phyloP scores from a whole-genome alignment of 2,888 invertebrate species.

The Agonum fuliginosum region DNA sequence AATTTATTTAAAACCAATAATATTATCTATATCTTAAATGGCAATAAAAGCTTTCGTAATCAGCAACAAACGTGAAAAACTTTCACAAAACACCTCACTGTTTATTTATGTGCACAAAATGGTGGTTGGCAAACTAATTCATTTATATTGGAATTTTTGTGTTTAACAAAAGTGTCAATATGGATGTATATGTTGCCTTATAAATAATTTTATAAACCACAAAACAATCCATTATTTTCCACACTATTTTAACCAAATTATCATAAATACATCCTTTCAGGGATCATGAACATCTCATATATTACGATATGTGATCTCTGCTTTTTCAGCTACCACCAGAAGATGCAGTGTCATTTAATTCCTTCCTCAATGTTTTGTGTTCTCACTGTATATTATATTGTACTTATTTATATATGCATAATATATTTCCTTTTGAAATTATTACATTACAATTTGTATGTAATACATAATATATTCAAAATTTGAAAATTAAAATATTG shows the following conservation, averaged over 20 bases:
- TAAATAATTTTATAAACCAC: slow-evolving; percentile 49
- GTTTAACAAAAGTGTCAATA: slow-evolving; percentile 42
- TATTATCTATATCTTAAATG: no score
- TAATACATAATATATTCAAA: no score
- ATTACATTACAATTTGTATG: slow-evolving; percentile 30
- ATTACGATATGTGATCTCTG: slow-evolving; percentile 55
- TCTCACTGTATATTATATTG: slow-evolving; percentile 44
- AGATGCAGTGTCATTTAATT: slow-evolving; percentile 40
- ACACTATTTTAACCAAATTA: slow-evolving; percentile 18
- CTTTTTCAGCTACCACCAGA: slow-evolving; percentile 49
- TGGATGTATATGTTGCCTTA: slow-evolving; percentile 52
- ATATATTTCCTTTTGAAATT: slow-evolving; percentile 55
- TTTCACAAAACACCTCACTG: slow-evolving; percentile 51
- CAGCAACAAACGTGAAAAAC: slow-evolving; percentile 24
- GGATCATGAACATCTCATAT: slow-evolving; percentile 54
- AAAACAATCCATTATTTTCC: slow-evolving; percentile 44
- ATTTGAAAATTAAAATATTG: not conserved
- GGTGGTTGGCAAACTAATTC: slow-evolving; percentile 57
- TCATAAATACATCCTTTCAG: slow-evolving; percentile 38
- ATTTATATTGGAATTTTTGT: slow-evolving; percentile 51
- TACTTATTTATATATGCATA: slow-evolving; percentile 54
- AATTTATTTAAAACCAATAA: no score
- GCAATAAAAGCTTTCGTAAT: slow-evolving; percentile 7
- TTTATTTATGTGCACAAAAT: slow-evolving; percentile 55
- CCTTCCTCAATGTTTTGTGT: slow-evolving; percentile 58